These are phyloP conservation scores for Calameuta pallipes DNA, from an alignment of 2,888 invertebrate species.

Conservation along the genomic window DNA sequence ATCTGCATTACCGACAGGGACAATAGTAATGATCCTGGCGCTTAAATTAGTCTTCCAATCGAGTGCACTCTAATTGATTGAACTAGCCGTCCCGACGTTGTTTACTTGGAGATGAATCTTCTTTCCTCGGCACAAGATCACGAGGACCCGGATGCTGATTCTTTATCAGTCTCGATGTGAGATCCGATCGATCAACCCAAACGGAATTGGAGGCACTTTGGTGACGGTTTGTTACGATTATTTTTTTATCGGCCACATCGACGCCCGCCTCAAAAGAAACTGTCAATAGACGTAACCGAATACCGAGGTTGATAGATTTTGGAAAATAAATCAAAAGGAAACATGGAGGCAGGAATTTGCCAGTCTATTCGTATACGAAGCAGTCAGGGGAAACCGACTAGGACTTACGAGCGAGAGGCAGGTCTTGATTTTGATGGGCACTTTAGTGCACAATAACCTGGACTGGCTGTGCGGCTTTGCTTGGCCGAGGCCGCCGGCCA, in stretches of 20 bases:
- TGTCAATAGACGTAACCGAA: neutral
- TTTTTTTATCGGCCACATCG: neutral
- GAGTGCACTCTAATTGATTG: neutral
- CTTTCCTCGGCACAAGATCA: neutral
- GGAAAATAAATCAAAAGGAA: neutral
- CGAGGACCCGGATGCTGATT: neutral
- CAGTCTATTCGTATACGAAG: slow-evolving; percentile 12
- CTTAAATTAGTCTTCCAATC: neutral
- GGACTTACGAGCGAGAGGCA: neutral
- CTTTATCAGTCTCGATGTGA: neutral
- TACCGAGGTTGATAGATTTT: neutral
- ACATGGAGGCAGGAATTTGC: neutral
- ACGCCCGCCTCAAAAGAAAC: neutral
- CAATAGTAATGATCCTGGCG: neutral
- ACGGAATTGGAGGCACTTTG: neutral
- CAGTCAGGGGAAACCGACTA: neutral
- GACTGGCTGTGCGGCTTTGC: slow-evolving; percentile 18
- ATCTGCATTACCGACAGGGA: neutral
- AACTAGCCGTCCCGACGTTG: neutral
- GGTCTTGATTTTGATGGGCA: slow-evolving; percentile 35
- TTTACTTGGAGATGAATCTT: neutral
- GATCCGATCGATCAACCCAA: neutral
- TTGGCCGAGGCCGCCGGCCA: slow-evolving; percentile 13
- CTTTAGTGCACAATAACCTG: slow-evolving; percentile 33
- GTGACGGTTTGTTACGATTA: neutral